Percentiles rank a stretch among this genome's conserved stretches.
These are phyloP conservation scores for Picathartes gymnocephalus DNA, from an alignment of 2,113 vertebrate genomes.

Conservation along the genomic window DNA sequence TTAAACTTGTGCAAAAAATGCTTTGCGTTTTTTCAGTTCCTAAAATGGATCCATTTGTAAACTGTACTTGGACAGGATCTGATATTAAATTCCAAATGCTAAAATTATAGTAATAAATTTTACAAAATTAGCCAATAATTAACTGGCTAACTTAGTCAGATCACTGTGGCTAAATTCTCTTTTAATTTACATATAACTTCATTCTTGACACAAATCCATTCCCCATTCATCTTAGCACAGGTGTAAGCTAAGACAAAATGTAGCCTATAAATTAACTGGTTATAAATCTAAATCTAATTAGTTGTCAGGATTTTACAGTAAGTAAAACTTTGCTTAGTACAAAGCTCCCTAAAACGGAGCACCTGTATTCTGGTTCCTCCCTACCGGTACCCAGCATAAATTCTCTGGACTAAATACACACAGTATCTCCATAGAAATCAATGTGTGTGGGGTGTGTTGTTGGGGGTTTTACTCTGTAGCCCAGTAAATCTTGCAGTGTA, in stretches of 20 bases:
- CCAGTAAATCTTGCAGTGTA: not conserved
- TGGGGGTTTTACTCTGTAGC: not conserved
- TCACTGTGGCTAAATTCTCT: not conserved
- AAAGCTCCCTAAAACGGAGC: not conserved
- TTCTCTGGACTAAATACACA: not conserved
- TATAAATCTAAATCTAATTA: slow-evolving; percentile 57
- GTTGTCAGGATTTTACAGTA: slow-evolving; percentile 39
- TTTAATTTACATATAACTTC: not conserved
- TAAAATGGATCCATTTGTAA: not conserved
- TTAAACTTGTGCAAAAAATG: slow-evolving; percentile 41
- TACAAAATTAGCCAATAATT: slow-evolving; percentile 39
- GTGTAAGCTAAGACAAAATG: slow-evolving; percentile 30
- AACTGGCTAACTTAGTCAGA: slow-evolving; percentile 17
- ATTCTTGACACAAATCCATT: slow-evolving; percentile 42
- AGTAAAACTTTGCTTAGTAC: not conserved
- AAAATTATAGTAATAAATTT: slow-evolving; percentile 17
- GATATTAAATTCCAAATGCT: not conserved
- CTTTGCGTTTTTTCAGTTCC: not conserved
- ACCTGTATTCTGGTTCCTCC: slow-evolving; percentile 27
- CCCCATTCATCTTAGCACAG: slow-evolving; percentile 22
- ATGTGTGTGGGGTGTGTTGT: accelerated
- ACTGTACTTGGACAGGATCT: not conserved
- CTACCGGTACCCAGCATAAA: not conserved
- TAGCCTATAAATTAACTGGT: not conserved
- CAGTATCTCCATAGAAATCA: not conserved